Conservation (phyloP, 2,113 vertebrate genomes). For the Tachycineta bicolor region DNA sequence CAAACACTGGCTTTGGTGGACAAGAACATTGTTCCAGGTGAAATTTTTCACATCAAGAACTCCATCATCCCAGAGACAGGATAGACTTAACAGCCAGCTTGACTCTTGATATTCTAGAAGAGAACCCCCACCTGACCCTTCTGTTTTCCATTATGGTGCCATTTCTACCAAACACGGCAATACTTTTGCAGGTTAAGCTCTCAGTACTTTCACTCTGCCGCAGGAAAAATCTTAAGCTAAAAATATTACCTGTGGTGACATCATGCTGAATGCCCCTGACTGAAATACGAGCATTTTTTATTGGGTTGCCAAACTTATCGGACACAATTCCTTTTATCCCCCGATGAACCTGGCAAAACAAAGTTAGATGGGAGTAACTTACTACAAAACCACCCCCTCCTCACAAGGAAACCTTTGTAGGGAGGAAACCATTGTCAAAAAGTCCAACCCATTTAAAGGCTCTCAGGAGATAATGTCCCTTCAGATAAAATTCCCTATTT, state of each 20-base stretch:
- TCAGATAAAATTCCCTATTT: not conserved
- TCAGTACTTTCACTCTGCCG: not conserved
- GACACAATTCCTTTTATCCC: constrained; percentile 93
- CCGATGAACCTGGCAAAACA: constrained; percentile 83
- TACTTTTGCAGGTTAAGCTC: not conserved
- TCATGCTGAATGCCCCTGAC: constrained; percentile 90
- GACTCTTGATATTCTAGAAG: not conserved
- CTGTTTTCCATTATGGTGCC: not conserved
- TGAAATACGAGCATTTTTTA: constrained; percentile 87
- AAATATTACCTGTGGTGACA: constrained; percentile 86
- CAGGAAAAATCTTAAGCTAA: not conserved
- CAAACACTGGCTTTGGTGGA: not conserved
- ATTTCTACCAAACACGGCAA: not conserved
- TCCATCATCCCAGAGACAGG: not conserved
- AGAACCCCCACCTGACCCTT: not conserved
- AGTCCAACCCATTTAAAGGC: not conserved
- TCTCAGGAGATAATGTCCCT: not conserved
- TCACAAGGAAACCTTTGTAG: not conserved
- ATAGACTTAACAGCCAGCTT: not conserved
- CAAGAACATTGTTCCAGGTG: not conserved
- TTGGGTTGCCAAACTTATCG: constrained; percentile 84
- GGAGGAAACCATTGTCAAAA: not conserved
- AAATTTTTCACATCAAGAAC: not conserved
- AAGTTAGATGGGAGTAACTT: not conserved
- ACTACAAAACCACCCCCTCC: not conserved